phyloP scores from a whole-genome alignment of 2,888 invertebrate species.

The Acanthosoma haemorrhoidale region DNA sequence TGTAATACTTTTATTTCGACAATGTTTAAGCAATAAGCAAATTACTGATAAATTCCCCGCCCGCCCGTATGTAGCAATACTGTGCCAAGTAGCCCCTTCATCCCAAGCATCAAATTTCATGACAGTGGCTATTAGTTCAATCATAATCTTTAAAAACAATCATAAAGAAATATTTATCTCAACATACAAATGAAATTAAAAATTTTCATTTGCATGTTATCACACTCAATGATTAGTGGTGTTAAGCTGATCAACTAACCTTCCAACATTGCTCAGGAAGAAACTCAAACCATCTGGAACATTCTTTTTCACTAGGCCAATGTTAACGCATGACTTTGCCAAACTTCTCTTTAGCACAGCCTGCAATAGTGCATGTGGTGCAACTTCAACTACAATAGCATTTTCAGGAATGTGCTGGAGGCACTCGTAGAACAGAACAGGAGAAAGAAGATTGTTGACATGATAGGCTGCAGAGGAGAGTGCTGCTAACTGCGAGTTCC shows the following conservation, averaged over 20 bases:
- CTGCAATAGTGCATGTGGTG: conserved; percentile 90
- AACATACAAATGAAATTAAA: too few species aligned
- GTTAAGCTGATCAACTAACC: conserved; percentile 52
- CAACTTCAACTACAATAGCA: conserved; percentile 86
- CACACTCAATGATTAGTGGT: too few species aligned
- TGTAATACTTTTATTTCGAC: too few species aligned
- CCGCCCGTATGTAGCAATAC: too few species aligned
- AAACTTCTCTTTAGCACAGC: conserved; percentile 85
- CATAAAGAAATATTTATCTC: too few species aligned
- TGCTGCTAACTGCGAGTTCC: conserved; percentile 72
- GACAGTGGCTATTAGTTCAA: too few species aligned
- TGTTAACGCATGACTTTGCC: conserved; percentile 64
- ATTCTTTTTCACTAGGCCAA: conserved; percentile 79
- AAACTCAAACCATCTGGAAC: conserved; percentile 63
- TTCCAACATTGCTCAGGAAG: conserved; percentile 64
- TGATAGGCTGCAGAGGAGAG: conserved; percentile 89
- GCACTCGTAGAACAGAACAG: conserved; percentile 58
- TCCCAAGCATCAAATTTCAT: too few species aligned
- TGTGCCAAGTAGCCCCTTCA: too few species aligned
- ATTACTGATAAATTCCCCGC: too few species aligned
- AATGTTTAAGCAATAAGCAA: too few species aligned
- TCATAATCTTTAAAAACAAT: too few species aligned
- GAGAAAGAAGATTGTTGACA: conserved; percentile 90
- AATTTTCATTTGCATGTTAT: too few species aligned
- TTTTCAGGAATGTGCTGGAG: conserved; percentile 76